Conservation (phyloP, 2,888 invertebrate genomes). For the Sesamia inferens region DNA sequence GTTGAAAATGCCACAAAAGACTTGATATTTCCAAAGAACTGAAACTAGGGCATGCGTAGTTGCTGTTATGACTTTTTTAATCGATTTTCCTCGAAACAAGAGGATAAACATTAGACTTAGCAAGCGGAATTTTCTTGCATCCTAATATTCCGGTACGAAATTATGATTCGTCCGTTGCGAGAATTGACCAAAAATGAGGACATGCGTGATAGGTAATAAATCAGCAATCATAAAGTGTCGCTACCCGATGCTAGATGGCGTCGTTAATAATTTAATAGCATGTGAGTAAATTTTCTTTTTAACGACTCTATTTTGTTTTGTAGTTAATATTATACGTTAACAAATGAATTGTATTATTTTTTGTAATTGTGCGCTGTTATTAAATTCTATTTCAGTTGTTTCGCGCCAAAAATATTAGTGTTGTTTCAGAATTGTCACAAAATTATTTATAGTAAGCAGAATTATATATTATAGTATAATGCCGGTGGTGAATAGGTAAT, state of each 20-base stretch:
- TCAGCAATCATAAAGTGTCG: slow-evolving; percentile 69
- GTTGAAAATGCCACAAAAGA: slow-evolving; percentile 80
- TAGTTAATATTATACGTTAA: background rate
- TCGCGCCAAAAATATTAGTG: slow-evolving; percentile 39
- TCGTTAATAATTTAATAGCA: slow-evolving; percentile 41
- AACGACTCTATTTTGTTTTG: background rate
- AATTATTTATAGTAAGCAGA: slow-evolving; percentile 28
- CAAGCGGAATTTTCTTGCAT: slow-evolving; percentile 52
- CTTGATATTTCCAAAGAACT: slow-evolving; percentile 80
- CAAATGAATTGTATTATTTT: background rate
- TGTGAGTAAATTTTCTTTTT: background rate
- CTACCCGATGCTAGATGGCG: slow-evolving; percentile 86
- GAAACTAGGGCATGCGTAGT: slow-evolving; percentile 84
- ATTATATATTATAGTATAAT: slow-evolving; percentile 5
- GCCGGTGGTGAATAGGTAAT: background rate
- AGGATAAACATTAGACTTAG: slow-evolving; percentile 70
- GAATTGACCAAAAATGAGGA: slow-evolving; percentile 80
- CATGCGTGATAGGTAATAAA: slow-evolving; percentile 74
- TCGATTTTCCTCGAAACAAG: slow-evolving; percentile 78
- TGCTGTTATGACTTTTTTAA: slow-evolving; percentile 70
- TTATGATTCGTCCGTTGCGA: slow-evolving; percentile 69
- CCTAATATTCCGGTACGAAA: slow-evolving; percentile 49
- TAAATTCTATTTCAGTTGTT: slow-evolving; percentile 30
- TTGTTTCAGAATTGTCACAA: slow-evolving; percentile 26
- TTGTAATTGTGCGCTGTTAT: slow-evolving; percentile 7